Evolutionary conservation across 2,888 invertebrate species (phyloP).

Genomic region (Cataglyphis altisquamis): DNA sequence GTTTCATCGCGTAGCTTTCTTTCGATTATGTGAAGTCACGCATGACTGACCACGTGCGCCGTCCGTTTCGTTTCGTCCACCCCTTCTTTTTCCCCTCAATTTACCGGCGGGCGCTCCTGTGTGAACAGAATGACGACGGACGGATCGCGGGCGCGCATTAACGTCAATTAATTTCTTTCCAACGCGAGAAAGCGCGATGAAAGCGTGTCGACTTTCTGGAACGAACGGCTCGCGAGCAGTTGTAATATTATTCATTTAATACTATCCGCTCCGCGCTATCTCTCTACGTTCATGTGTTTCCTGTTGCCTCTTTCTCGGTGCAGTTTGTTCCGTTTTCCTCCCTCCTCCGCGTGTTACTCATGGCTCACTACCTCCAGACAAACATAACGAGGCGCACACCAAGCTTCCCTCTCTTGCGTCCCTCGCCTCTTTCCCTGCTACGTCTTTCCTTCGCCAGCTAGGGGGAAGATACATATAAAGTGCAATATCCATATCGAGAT

Average conservation of each 20-base stretch:
- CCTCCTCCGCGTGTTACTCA: constrained; percentile 41
- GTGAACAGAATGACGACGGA: constrained; percentile 24
- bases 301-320: constrained; percentile 9
- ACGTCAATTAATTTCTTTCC: constrained; percentile 36
- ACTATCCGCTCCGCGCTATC: constrained; percentile 20
- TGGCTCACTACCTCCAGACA: constrained; percentile 56
- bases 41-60: constrained; percentile 58
- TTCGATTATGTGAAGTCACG: constrained; percentile 71
- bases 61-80: not conserved
- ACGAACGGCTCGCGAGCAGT: not conserved
- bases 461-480: constrained; percentile 55
- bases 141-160: constrained; percentile 30
- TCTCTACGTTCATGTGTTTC: constrained; percentile 38
- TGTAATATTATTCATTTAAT: constrained; percentile 28
- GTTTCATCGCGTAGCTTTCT: constrained; percentile 51
- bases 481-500: constrained; percentile 73
- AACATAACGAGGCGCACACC: constrained; percentile 56
- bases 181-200: not conserved
- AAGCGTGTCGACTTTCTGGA: not conserved
- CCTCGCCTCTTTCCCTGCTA: constrained; percentile 21
- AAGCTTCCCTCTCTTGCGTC: constrained; percentile 38
- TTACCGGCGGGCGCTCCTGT: constrained; percentile 8
- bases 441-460: constrained; percentile 22
- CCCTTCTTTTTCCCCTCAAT: constrained; percentile 11
- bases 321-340: constrained; percentile 38